Evolutionary conservation across 2,888 invertebrate species (phyloP).

Genomic region (Dexiosoma caninum): DNA sequence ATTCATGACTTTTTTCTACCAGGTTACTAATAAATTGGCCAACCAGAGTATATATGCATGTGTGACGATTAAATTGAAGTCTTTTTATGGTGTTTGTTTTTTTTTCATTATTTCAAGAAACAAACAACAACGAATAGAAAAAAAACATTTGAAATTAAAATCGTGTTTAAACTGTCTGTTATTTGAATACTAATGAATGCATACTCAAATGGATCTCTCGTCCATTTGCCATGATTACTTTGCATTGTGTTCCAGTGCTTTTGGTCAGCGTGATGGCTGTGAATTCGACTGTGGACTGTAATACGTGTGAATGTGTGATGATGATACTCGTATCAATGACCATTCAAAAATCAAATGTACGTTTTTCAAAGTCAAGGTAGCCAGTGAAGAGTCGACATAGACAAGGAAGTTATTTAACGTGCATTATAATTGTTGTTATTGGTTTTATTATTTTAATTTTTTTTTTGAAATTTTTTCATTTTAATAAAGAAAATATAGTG

Average conservation of each 20-base stretch:
- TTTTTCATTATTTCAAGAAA: not conserved
- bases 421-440: not conserved
- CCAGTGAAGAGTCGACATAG: not conserved
- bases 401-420: slow-evolving; percentile 45
- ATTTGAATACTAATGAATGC: slow-evolving; percentile 51
- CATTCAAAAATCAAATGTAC: slow-evolving; percentile 14
- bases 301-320: not conserved
- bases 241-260: not conserved
- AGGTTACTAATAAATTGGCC: not conserved
- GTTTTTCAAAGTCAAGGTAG: slow-evolving; percentile 61
- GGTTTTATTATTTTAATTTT: not conserved
- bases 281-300: not conserved
- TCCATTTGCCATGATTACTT: not conserved
- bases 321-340: too few species aligned
- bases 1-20: too few species aligned
- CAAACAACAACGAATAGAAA: not conserved
- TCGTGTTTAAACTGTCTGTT: slow-evolving; percentile 28
- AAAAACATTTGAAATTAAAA: slow-evolving; percentile 30
- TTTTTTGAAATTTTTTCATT: not conserved
- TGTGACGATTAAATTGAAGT: not conserved
- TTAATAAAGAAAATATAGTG: slow-evolving; percentile 6
- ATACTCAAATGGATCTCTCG: too few species aligned
- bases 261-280: not conserved
- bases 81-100: too few species aligned
- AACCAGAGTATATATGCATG: not conserved